These are phyloP conservation scores for Anabas testudineus DNA, from an alignment of 2,797 vertebrate species.

Conservation along the genomic window DNA sequence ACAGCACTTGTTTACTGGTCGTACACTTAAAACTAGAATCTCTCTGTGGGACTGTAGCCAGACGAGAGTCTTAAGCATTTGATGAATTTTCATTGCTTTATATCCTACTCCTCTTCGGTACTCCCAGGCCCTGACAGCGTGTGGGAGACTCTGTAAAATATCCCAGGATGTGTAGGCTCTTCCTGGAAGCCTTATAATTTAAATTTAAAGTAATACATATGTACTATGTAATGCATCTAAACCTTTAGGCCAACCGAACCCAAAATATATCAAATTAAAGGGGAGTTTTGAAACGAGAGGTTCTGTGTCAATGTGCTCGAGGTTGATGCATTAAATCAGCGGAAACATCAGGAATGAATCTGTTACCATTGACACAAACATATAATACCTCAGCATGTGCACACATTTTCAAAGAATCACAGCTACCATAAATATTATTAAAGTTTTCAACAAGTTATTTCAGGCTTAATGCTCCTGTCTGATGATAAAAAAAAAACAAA, in stretches of 20 bases:
- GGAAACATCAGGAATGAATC: background rate
- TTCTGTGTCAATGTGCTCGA: background rate
- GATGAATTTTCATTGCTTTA: constrained; percentile 58
- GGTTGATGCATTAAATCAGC: constrained; percentile 2
- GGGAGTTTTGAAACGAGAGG: background rate
- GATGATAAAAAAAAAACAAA: constrained; percentile 14
- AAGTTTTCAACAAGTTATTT: constrained; percentile 29
- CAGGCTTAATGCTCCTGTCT: constrained; percentile 9
- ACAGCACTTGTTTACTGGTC: constrained; percentile 50
- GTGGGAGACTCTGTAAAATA: constrained; percentile 72
- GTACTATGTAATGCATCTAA: constrained; percentile 34
- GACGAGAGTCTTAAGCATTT: constrained; percentile 65
- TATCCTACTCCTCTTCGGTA: constrained; percentile 54
- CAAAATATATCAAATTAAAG: constrained; percentile 73
- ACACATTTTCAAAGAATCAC: constrained; percentile 12
- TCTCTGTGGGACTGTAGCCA: constrained; percentile 60
- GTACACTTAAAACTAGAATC: constrained; percentile 56
- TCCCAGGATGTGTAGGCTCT: constrained; percentile 85
- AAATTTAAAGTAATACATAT: constrained; percentile 37
- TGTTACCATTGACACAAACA: background rate
- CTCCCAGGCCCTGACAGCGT: constrained; percentile 65
- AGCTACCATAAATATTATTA: constrained; percentile 10
- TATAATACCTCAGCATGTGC: background rate
- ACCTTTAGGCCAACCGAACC: constrained; percentile 31
- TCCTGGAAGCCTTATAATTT: constrained; percentile 73